Percentiles rank a stretch among this genome's conserved stretches.
Conservation (phyloP, 1,140 invertebrate genomes). For the Brachionus rubens region DNA sequence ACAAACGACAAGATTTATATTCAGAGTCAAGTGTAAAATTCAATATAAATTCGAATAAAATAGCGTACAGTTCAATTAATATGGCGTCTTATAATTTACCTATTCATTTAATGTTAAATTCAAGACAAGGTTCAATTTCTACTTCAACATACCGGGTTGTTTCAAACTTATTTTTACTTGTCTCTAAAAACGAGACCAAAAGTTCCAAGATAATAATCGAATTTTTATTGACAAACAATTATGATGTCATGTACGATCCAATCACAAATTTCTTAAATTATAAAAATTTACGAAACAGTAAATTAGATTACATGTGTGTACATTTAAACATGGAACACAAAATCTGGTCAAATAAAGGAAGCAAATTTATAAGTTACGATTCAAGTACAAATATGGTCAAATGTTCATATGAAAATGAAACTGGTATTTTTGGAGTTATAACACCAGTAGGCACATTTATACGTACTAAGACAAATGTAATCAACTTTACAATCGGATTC, state of each 20-base stretch:
- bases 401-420: not conserved
- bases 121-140: not conserved
- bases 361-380: slow-evolving; percentile 12
- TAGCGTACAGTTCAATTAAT: not conserved
- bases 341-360: not conserved
- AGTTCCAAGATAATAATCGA: not conserved
- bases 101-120: not conserved
- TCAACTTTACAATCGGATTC: slow-evolving; percentile 11
- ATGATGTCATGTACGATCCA: not conserved
- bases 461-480: not conserved
- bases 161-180: not conserved
- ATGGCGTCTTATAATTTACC: slow-evolving; percentile 18
- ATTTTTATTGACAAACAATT: slow-evolving; percentile 13
- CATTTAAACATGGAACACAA: not conserved
- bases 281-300: slow-evolving; percentile 9
- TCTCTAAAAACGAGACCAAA: not conserved
- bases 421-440: slow-evolving; percentile 3
- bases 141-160: slow-evolving; percentile 1
- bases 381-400: not conserved
- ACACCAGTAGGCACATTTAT: slow-evolving; percentile 13
- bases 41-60: not conserved
- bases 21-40: not conserved
- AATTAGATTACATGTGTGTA: not conserved
- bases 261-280: not conserved
- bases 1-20: not conserved